Conservation (phyloP, 2,113 vertebrate genomes). For the Lagopus muta region DNA sequence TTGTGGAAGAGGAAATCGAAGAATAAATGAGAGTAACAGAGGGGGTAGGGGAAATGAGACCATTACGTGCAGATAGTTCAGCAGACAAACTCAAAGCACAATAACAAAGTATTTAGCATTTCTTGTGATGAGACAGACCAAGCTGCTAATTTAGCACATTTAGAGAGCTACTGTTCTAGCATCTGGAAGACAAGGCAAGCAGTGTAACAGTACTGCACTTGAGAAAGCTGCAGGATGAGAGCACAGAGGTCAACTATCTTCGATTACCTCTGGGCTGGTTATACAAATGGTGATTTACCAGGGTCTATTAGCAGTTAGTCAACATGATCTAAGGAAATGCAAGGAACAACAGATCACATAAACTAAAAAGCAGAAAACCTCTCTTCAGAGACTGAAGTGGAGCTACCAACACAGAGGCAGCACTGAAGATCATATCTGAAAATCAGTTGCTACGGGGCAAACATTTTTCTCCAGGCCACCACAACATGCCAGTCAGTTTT, state of each 20-base stretch:
- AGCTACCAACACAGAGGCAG: background rate
- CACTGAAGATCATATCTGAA: background rate
- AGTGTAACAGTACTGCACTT: background rate
- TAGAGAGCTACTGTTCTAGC: background rate
- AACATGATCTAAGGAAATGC: background rate
- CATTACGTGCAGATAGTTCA: too few relatives aligned
- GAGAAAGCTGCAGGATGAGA: background rate
- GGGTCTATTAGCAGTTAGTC: background rate
- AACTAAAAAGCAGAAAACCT: background rate
- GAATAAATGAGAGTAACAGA: background rate
- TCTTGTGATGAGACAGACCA: background rate
- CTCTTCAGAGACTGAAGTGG: background rate
- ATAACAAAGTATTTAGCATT: background rate
- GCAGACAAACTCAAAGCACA: too few relatives aligned
- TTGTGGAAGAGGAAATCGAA: background rate
- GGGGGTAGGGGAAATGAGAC: background rate
- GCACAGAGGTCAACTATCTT: background rate
- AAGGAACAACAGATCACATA: background rate
- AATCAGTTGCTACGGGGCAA: background rate
- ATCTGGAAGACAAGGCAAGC: background rate
- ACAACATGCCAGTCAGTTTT: background rate
- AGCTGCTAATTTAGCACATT: background rate
- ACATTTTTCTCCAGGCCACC: background rate
- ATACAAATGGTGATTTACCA: background rate
- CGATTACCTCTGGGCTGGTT: background rate